Evolutionary conservation across 2,113 vertebrate species (phyloP).

Genomic region (Psephotus haematonotus): DNA sequence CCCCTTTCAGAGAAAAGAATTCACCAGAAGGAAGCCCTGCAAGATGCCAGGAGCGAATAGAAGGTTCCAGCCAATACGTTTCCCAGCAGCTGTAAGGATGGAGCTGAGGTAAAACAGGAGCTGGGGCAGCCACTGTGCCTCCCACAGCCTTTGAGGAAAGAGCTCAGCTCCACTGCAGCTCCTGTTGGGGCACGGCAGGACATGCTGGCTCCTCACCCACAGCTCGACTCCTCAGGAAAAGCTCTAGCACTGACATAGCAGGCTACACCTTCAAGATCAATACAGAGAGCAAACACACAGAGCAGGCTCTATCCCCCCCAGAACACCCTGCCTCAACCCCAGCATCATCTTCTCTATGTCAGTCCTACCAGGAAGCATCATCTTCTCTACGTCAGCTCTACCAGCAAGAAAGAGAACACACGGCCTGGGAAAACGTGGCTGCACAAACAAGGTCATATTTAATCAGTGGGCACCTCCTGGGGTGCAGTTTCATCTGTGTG

Average conservation of each 20-base stretch:
- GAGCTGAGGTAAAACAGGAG: neutral
- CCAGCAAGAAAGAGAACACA: neutral
- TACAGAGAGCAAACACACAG: neutral
- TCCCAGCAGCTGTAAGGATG: neutral
- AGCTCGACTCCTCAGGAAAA: neutral
- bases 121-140: neutral
- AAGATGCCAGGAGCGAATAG: neutral
- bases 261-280: neutral
- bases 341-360: neutral
- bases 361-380: neutral
- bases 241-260: neutral
- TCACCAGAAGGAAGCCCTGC: neutral
- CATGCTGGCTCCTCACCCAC: accelerated
- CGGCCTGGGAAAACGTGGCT: accelerated
- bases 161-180: neutral
- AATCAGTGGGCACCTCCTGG: neutral
- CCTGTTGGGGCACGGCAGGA: neutral
- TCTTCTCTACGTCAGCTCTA: neutral
- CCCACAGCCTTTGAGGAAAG: neutral
- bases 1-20: neutral
- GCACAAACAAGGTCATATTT: neutral
- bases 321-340: accelerated
- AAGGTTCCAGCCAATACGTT: neutral
- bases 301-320: neutral
- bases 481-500: neutral